Evolutionary conservation across 2,888 invertebrate species (phyloP), one percentile per base, ranked within the genome.

Genomic region (Melanostoma mellinum): DNA sequence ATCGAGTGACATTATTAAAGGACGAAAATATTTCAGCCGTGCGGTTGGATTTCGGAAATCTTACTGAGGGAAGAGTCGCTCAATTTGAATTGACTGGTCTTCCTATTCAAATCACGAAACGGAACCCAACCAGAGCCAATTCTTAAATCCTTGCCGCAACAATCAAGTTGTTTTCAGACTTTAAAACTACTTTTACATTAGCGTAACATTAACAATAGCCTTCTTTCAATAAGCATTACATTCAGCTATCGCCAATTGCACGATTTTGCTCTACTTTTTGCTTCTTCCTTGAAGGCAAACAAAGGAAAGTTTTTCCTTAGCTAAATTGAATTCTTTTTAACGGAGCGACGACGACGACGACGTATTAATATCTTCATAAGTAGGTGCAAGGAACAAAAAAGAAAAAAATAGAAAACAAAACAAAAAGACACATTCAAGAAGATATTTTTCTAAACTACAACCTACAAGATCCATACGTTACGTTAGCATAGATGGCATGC

Each of bases 351-450:
- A 61, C 46, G 46, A 48, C 8, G 46, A 38, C 46, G 5, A 74
- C 65, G 60, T 79, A 79, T 75, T 84, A 84, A 79, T 79, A 75
- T 74, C 84, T 84, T 84, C 84, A 79, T 79, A 75, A 78, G 63
- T 33, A 46, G 4, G 20, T 35, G 9, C 20, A 6, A 52, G n/a
- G 3, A 8, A 38, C 38, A n/a, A 30, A 73, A 50, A 65, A 65
- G 36, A 55, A 52, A 55, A 78, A 48, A 3, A 20, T 36, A 10
- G 20, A 6, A n/a, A 30, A 20, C 2, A 33, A 35, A 35, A 44
- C 48, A 53, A 69, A 63, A 69, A 42, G 69, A 68, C 73, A 77
- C 61, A 67, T 74, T 60, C 74, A 78, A 65, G 78, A 84, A 52
- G 20, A 20, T 20, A 20, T 20, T 20, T 1, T 20, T n/a, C n/a